phyloP scores from a whole-genome alignment of 2,113 vertebrate species.

The Sula dactylatra region DNA sequence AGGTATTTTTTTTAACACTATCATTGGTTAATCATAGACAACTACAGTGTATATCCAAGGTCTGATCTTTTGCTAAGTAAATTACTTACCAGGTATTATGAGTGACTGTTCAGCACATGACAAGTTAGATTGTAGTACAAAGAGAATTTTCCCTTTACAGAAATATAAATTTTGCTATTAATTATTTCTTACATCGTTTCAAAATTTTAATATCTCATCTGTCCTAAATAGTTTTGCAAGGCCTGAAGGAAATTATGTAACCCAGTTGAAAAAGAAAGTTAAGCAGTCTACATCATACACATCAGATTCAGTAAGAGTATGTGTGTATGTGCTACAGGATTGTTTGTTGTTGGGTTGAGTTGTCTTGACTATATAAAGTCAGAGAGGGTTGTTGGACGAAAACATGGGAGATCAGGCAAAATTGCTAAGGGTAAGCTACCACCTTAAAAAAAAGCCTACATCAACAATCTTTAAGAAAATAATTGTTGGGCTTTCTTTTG shows the following conservation, averaged over 20 bases:
- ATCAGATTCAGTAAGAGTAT: neutral
- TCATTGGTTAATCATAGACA: neutral
- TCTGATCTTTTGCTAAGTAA: neutral
- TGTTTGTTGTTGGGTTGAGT: neutral
- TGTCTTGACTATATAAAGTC: neutral
- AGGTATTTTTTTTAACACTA: neutral
- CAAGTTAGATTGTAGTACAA: neutral
- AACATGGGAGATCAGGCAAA: neutral
- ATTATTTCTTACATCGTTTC: neutral
- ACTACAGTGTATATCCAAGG: neutral
- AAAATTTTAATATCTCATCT: neutral
- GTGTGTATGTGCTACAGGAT: neutral
- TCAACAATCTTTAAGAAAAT: neutral
- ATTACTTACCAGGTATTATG: neutral
- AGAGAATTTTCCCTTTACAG: neutral
- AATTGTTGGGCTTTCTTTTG: neutral
- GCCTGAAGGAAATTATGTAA: neutral
- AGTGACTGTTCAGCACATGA: neutral
- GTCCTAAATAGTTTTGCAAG: neutral
- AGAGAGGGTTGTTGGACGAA: neutral
- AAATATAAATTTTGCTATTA: neutral
- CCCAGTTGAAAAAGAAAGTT: neutral
- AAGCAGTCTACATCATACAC: too few relatives aligned
- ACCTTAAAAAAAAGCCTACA: neutral
- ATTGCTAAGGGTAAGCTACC: neutral